phyloP scores from a whole-genome alignment of 2,113 vertebrate genomes.

The Myotis lucifugus region DNA sequence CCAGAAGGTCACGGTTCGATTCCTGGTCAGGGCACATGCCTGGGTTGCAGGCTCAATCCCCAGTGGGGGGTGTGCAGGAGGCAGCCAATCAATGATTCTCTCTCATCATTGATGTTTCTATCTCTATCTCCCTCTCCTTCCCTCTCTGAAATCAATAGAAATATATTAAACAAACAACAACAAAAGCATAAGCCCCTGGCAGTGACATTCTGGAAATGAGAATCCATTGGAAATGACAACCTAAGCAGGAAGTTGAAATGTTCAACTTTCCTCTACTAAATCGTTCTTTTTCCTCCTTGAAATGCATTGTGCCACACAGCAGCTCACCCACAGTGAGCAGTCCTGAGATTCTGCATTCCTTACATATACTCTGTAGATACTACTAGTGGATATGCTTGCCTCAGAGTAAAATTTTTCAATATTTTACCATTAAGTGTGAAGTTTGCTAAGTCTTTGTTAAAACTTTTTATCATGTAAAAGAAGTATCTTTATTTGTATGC shows the following conservation, averaged over 20 bases:
- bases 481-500: background rate
- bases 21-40: too few species aligned
- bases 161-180: too few species aligned
- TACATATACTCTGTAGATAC: accelerated
- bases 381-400: background rate
- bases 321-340: too few species aligned
- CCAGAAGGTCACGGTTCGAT: too few species aligned
- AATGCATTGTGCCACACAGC: background rate
- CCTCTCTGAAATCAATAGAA: too few species aligned
- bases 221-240: background rate
- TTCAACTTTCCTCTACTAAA: background rate
- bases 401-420: background rate
- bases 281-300: background rate
- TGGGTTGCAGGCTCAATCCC: too few species aligned
- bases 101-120: too few species aligned
- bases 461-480: background rate
- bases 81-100: too few species aligned
- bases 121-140: too few species aligned
- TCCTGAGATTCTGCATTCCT: background rate
- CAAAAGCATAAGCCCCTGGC: background rate
- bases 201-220: background rate
- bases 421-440: background rate
- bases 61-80: too few species aligned
- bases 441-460: background rate
- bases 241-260: background rate